These are phyloP conservation scores for Pseudomyrmex concolor DNA, from an alignment of 1,140 invertebrate species.

Conservation along the genomic window DNA sequence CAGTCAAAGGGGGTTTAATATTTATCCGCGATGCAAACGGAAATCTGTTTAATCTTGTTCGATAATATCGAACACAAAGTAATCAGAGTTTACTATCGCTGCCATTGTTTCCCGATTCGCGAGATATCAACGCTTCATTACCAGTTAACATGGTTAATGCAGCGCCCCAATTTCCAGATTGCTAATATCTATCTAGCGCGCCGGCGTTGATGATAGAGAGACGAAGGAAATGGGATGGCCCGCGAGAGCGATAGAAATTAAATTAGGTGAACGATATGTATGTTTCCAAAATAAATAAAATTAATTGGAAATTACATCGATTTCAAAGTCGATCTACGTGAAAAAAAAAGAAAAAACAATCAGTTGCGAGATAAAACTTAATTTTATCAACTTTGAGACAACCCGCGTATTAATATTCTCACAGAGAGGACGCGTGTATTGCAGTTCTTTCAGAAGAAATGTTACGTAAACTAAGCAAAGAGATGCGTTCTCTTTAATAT, in stretches of 20 bases:
- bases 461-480: too few relatives aligned
- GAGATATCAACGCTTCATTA: conserved; percentile 34
- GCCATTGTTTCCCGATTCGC: conserved; percentile 21
- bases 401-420: too few relatives aligned
- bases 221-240: not conserved
- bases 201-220: not conserved
- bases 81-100: conserved; percentile 14
- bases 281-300: not conserved
- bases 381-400: not conserved
- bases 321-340: not conserved
- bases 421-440: too few relatives aligned
- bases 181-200: conserved; percentile 12
- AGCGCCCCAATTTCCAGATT: conserved; percentile 16
- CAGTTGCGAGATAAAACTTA: not conserved
- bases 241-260: not conserved
- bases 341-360: not conserved
- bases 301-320: not conserved
- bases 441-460: too few relatives aligned
- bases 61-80: conserved; percentile 23
- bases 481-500: too few relatives aligned
- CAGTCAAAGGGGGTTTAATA: not conserved
- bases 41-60: conserved; percentile 32
- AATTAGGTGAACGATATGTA: not conserved
- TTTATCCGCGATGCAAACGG: not conserved
- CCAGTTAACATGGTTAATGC: conserved; percentile 36